phyloP scores from a whole-genome alignment of 2,797 vertebrate genomes.

The Peromyscus attwateri region DNA sequence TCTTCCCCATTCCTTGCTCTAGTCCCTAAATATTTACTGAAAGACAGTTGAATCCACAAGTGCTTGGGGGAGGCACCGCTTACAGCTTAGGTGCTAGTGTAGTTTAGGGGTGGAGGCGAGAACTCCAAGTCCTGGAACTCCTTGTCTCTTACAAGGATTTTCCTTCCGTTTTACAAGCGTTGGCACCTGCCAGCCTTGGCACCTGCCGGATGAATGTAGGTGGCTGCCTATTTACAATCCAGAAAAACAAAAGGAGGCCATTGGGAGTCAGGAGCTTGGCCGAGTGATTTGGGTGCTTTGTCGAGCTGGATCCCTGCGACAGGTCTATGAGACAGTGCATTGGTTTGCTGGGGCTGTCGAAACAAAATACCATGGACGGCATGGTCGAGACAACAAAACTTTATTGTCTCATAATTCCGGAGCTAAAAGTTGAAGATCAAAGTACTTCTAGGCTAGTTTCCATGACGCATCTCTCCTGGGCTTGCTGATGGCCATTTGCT shows the following conservation, averaged over 20 bases:
- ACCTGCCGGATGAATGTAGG: not conserved
- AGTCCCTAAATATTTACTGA: not conserved
- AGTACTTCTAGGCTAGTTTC: not conserved
- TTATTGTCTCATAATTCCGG: not conserved
- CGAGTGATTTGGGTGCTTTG: not conserved
- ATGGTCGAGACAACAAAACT: not conserved
- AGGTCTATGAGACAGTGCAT: not conserved
- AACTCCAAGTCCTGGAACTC: not conserved
- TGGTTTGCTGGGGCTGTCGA: not conserved
- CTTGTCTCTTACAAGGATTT: not conserved
- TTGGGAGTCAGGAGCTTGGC: not conserved
- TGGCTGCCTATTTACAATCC: not conserved
- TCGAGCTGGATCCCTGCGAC: no score
- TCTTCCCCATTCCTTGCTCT: not conserved
- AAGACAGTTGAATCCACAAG: not conserved
- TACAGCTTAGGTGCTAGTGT: not conserved
- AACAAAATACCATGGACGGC: not conserved
- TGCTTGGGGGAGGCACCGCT: not conserved
- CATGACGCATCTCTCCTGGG: not conserved
- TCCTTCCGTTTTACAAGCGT: not conserved
- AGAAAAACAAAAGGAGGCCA: not conserved
- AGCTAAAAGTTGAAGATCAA: not conserved
- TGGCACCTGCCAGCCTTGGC: not conserved
- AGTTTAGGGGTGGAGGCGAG: not conserved
- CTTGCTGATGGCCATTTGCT: not conserved